Evolutionary conservation across 2,113 vertebrate species (phyloP).

Genomic region (Etia nguti): DNA sequence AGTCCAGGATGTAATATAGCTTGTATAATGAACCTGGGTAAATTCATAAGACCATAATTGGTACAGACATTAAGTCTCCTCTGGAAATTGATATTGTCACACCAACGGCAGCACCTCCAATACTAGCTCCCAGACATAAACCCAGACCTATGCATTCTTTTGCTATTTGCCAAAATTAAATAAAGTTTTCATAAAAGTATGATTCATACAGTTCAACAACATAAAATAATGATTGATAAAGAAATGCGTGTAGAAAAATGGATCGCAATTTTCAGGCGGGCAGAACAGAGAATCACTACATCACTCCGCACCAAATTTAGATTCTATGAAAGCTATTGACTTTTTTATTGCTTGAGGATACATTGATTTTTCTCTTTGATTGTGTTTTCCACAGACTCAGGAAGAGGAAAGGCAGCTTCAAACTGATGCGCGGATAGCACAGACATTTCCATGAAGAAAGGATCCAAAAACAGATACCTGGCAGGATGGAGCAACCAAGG

Average conservation of each 20-base stretch:
- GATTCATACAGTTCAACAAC: constrained; percentile 5
- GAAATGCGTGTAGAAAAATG: constrained; percentile 4
- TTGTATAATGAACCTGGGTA: constrained; percentile 31
- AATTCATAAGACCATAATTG: constrained; percentile 26
- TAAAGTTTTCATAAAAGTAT: neutral
- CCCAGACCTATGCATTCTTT: neutral
- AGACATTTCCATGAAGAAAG: constrained; percentile 24
- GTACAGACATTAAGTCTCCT: constrained; percentile 4
- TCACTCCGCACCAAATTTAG: constrained; percentile 50
- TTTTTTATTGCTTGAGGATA: constrained; percentile 64
- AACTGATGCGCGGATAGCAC: constrained; percentile 4
- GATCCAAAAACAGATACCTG: constrained; percentile 46
- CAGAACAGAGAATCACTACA: constrained; percentile 14
- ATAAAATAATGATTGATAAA: constrained; percentile 25
- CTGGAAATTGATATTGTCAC: constrained; percentile 11
- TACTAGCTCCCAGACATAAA: neutral
- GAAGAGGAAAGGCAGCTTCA: constrained; percentile 40
- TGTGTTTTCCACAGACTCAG: constrained; percentile 53
- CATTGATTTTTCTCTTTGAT: constrained; percentile 63
- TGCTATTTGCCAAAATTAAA: neutral
- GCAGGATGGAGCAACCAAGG: constrained; percentile 37
- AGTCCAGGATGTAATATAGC: constrained; percentile 48
- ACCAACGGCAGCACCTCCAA: neutral
- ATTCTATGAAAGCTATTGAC: constrained; percentile 57
- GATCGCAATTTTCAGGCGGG: constrained; percentile 2